A percentile compares a stretch with the other conserved stretches of the same genome.
Conservation (phyloP, 2,888 invertebrate species). For the Graphium colonna region DNA sequence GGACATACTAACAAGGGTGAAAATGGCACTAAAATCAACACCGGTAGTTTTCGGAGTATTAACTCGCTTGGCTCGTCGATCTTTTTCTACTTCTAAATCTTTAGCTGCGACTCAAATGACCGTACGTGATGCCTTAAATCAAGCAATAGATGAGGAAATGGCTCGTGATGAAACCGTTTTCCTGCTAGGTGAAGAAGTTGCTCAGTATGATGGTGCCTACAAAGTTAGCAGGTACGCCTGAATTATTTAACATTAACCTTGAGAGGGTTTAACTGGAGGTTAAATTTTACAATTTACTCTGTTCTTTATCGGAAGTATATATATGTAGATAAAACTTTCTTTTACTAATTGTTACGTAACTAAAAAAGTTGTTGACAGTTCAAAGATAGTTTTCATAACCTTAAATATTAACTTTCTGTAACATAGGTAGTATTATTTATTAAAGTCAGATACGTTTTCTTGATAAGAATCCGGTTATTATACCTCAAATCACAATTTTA, state of each 20-base stretch:
- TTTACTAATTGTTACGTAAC: slow-evolving; percentile 54
- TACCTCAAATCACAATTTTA: background rate
- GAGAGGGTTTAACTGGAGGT: background rate
- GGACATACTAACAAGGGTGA: slow-evolving; percentile 41
- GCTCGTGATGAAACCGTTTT: slow-evolving; percentile 94
- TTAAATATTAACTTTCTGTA: slow-evolving; percentile 3
- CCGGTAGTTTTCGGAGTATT: slow-evolving; percentile 58
- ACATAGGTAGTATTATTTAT: background rate
- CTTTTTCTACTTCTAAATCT: slow-evolving; percentile 63
- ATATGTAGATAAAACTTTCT: background rate
- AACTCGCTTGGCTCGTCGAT: slow-evolving; percentile 55
- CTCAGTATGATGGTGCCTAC: slow-evolving; percentile 99
- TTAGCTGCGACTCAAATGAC: slow-evolving; percentile 86
- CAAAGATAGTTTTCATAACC: slow-evolving; percentile 31
- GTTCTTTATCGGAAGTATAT: too few relatives aligned
- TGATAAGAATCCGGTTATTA: too few relatives aligned
- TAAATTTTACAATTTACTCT: slow-evolving; percentile 10
- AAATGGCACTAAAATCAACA: slow-evolving; percentile 74
- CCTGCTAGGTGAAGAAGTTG: slow-evolving; percentile 97
- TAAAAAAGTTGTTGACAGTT: slow-evolving; percentile 50
- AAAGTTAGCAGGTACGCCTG: slow-evolving; percentile 86
- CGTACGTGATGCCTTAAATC: slow-evolving; percentile 97
- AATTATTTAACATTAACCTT: slow-evolving; percentile 4
- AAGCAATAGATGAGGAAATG: slow-evolving; percentile 98
- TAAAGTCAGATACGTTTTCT: background rate